These are phyloP conservation scores for Pelochelys cantorii DNA, from an alignment of 2,797 vertebrate species.

Conservation along the genomic window DNA sequence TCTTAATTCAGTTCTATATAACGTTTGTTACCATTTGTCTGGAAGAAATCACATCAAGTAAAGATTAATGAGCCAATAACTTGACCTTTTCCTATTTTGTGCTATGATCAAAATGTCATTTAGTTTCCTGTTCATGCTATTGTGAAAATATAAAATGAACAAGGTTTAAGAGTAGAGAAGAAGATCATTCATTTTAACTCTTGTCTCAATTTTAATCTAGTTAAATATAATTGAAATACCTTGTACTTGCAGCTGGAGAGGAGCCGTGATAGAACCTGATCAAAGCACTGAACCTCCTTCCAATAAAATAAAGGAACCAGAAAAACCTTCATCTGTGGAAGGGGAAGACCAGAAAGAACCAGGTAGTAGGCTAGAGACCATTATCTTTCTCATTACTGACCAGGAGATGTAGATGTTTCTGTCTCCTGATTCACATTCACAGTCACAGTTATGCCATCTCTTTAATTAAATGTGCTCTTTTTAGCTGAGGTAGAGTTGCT, in stretches of 20 bases:
- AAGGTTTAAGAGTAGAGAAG: not conserved
- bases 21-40: not conserved
- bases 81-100: not conserved
- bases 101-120: not conserved
- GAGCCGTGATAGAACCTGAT: constrained; percentile 85
- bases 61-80: not conserved
- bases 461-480: not conserved
- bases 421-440: not conserved
- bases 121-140: not conserved
- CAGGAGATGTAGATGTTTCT: not conserved
- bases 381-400: not conserved
- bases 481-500: not conserved
- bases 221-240: not conserved
- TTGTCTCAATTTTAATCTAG: not conserved
- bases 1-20: constrained; percentile 16
- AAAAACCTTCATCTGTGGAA: constrained; percentile 60
- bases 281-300: constrained; percentile 80
- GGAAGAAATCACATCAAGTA: not conserved
- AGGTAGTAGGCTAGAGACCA: constrained; percentile 71
- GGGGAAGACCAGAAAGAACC: constrained; percentile 62
- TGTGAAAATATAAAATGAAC: not conserved
- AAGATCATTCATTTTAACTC: not conserved
- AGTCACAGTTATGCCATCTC: not conserved
- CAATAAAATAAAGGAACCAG: constrained; percentile 69
- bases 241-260: constrained; percentile 84